Evolutionary conservation across 2,888 invertebrate species (phyloP).

Genomic region (Latrodectus hesperus): DNA sequence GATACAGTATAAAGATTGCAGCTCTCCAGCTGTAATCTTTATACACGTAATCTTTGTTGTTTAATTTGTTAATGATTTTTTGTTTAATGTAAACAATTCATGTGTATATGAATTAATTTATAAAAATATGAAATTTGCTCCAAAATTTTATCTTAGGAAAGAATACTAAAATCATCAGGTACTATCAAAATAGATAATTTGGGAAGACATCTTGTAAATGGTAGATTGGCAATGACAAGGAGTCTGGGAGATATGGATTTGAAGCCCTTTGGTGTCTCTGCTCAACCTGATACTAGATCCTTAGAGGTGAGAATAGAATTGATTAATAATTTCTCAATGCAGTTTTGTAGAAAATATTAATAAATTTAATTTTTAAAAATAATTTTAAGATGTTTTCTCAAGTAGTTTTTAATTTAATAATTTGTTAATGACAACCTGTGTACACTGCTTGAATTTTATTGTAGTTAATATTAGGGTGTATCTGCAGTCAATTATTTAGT

Average conservation of each 20-base stretch:
- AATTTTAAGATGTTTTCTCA: too few relatives aligned
- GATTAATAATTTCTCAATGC: not conserved
- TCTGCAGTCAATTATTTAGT: too few relatives aligned
- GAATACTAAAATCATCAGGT: constrained; percentile 76
- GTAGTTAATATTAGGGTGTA: too few relatives aligned
- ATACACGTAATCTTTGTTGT: too few relatives aligned
- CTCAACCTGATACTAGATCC: constrained; percentile 75
- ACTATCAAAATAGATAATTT: constrained; percentile 74
- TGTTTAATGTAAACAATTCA: too few relatives aligned
- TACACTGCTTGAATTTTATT: too few relatives aligned
- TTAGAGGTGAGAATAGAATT: constrained; percentile 73
- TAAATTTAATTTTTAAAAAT: not conserved
- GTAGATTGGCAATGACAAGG: constrained; percentile 77
- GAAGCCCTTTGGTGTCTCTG: constrained; percentile 77
- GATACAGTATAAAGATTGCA: too few relatives aligned
- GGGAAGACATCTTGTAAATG: constrained; percentile 76
- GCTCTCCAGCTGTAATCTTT: too few relatives aligned
- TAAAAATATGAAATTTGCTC: not conserved
- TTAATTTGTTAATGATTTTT: too few relatives aligned
- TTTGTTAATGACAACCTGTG: too few relatives aligned
- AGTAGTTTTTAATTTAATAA: too few relatives aligned
- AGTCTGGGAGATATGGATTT: constrained; percentile 78
- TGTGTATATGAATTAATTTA: too few relatives aligned
- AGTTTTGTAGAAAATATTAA: not conserved
- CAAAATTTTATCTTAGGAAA: constrained; percentile 70